A percentile compares a stretch with the other conserved stretches of the same genome.
phyloP scores from a whole-genome alignment of 2,113 vertebrate genomes.

The Stegostoma tigrinum region DNA sequence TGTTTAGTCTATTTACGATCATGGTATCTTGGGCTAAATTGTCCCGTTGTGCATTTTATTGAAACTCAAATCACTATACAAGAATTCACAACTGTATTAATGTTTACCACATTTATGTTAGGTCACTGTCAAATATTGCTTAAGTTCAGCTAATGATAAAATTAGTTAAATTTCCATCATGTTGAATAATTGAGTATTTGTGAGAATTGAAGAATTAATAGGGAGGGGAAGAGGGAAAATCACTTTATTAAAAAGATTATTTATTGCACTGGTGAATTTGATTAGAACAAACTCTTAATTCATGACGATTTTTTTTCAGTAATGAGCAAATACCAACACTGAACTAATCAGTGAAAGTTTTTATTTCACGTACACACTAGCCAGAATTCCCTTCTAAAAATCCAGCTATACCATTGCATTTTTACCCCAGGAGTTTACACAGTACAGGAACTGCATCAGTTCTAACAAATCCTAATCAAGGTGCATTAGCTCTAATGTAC shows the following conservation, averaged over 20 bases:
- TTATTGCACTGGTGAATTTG: neutral
- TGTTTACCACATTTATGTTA: neutral
- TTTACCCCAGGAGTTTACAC: neutral
- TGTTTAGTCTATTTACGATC: neutral
- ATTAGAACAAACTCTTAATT: neutral
- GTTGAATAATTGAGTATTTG: neutral
- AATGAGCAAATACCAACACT: slow-evolving; percentile 27
- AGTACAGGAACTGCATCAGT: neutral
- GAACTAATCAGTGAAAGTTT: slow-evolving; percentile 18
- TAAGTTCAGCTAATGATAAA: neutral
- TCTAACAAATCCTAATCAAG: neutral
- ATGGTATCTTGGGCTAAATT: neutral
- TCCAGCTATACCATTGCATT: neutral
- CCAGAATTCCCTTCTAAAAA: neutral
- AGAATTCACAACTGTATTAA: neutral
- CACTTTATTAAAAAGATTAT: neutral
- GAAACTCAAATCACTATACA: neutral
- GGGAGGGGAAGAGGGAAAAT: neutral
- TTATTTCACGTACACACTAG: slow-evolving; percentile 18
- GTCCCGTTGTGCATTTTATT: neutral
- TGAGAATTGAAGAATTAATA: neutral
- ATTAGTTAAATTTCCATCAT: neutral
- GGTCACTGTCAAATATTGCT: neutral
- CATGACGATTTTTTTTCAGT: neutral
- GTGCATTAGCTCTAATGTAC: neutral